Evolutionary conservation across 2,113 vertebrate genomes (phyloP).

Genomic region (Erythrocebus patas): DNA sequence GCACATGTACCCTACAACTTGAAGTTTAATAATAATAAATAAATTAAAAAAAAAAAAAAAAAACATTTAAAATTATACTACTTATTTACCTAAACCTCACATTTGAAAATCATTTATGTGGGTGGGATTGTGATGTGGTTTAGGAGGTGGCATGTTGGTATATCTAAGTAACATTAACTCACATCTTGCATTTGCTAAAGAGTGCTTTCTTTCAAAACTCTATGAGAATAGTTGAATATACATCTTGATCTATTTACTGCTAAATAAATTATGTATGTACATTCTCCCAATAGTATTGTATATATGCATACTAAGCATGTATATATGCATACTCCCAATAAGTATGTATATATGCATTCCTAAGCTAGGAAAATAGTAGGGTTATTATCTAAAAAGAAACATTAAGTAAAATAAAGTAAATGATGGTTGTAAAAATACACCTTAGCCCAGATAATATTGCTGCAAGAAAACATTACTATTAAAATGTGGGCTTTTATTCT

Average conservation of each 20-base stretch:
- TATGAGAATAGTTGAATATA: background rate
- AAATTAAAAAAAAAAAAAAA: background rate
- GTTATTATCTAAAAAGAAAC: background rate
- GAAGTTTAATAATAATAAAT: too few relatives aligned
- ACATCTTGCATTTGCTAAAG: background rate
- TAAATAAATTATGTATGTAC: background rate
- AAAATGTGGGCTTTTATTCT: background rate
- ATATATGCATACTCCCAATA: background rate
- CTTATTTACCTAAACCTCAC: background rate
- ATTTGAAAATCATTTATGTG: background rate
- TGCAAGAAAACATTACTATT: background rate
- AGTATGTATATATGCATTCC: background rate
- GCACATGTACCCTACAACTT: too few relatives aligned
- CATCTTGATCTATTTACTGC: background rate
- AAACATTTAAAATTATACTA: background rate
- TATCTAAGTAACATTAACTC: background rate
- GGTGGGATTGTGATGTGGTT: background rate
- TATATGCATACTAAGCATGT: too few relatives aligned
- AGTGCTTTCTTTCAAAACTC: background rate
- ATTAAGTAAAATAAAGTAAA: background rate
- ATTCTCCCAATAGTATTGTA: background rate
- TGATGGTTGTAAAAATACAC: background rate
- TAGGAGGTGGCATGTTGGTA: background rate
- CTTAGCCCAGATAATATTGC: background rate
- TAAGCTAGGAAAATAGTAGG: background rate